Evolutionary conservation across 2,888 invertebrate genomes (phyloP), one percentile per base, ranked within the genome.

Genomic region (Tridacna crocea): DNA sequence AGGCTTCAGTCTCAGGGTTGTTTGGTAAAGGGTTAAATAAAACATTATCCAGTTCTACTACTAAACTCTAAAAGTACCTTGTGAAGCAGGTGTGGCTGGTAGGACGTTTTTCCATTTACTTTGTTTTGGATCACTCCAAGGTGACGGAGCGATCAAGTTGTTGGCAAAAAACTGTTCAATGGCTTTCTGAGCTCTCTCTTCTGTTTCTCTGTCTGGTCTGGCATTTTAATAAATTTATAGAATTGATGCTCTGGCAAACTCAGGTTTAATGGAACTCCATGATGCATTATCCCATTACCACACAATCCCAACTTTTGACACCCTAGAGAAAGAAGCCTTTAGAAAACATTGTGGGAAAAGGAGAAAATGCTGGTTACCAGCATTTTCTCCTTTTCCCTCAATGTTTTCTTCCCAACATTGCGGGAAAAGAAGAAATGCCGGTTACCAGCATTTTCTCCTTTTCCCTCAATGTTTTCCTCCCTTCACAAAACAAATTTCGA

Each of bases 111-210:
- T 85, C 76, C 80, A 77, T 26, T 78, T 76, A 46, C 65, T 79
- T 36, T 82, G 61, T 70, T 87, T 85, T 0, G 82, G 79, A 47
- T 86, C 84, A 66, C 84, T 82, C 92, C 92, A 93, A 0, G 94
- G 94, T 10, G 93, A 93, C 0, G 93, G 93, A 0, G 86, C 92
- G 46, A 94, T 91, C 15, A 92, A 79, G 75, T 92, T 89, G 76
- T 82, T 90, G 46, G 91, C 84, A 81, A 94, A 94, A 83, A 88
- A 94, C 17, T 90, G 86, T 73, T 93, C 92, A 46, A 93, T 93
- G 11, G 93, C 93, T 66, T 87, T 78, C 83, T 93, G 93, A 46
- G 92, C 93, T 68, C 86, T 77, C 72, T 90, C 90, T 70, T 93
- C 93, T 22, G 87, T 87, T 66, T 90, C 92, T n/a, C 65, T 77